Base-by-base conservation (phyloP, 2,113 vertebrate genomes). In the Gymnorhina tibicen region DNA sequence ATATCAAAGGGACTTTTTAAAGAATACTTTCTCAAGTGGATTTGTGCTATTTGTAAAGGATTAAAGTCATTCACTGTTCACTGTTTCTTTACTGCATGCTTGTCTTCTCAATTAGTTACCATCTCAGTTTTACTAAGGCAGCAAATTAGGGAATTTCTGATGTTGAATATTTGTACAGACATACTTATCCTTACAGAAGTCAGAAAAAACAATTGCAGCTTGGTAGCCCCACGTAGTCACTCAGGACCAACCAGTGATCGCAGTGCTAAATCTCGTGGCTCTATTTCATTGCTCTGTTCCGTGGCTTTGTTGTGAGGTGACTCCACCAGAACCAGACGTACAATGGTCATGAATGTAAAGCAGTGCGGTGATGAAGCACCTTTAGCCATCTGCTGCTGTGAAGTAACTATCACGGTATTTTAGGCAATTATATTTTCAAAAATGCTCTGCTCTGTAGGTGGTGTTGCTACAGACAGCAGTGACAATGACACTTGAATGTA, bases 191-290 rank as follows among this genome's bases (percentile, higher is more conserved):
- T 58, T 72, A 17, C 8, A 64, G 64, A 62, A 92, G 26, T 64
- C 37, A 42, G 41, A 35, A 81, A 64, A 91, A 75, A 37, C n/a
- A 52, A 8, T 47, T 68, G 24, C 13, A 73, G 56, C 28, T 32
- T 33, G 27, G 7, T 59, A 41, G 44, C 19, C 28, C 41, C 18
- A 19, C 12, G 24, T 12, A 39, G 19, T 44, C 44, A 46, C 32
- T 30, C 9, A 30, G 56, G 76, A 68, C 27, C 17, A 33, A 10
- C 10, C 3, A 5, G 55, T 1, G 0, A 13, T 24, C 1, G 5
- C 16, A 0, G 37, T 3, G 3, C 35, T 81, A 4, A n/a, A 59
- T 39, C 60, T n/a, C 0, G 0, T 37, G 49, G 22, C 22, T 63
- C 27, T 55, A 0, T 62, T 69, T 55, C 41, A 27, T 32, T 35